Evolutionary conservation across 2,113 vertebrate genomes (phyloP), one percentile per base, ranked within the genome.

Genomic region (Triplophysa dalaica): DNA sequence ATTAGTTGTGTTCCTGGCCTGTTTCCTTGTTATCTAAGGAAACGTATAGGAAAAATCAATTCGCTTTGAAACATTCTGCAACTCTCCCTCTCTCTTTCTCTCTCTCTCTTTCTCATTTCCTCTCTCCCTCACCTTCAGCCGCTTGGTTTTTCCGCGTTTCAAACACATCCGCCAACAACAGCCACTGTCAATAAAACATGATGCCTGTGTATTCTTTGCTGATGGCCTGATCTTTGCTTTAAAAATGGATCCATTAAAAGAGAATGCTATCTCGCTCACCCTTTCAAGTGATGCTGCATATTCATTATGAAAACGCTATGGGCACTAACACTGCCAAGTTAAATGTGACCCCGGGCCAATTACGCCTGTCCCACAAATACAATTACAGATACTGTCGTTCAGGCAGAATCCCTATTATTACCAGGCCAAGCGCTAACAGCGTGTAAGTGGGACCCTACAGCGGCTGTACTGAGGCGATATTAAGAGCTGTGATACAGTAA

Each of bases 201-300:
- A 83, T 79, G 82, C 70, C 38, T 75, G 69, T 78, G 68, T 63
- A 79, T 80, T 85, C 67, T 76, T 62, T 45, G 60, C 69, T 85
- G 81, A 79, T 80, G 75, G 58, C 52, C 52, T 76, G 70, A 82
- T 77, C 77, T 82, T 85, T 82, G 73, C 61, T 75, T 77, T 70
- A 61, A 75, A 81, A 81, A 80, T 73, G 58, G 54, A 79, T 56
- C 66, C 82, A 85, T 85, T 85, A 85, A 83, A 29, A 62, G 62
- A 70, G 70, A 82, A 72, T 48, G 50, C 72, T 60, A 70, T 75
- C 81, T 78, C 75, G 38, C 24, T 70, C 78, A 68, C 45, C 19
- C 82, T 78, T 26, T 82, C 56, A 13, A 81, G 70, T 75, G 65
- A 63, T 70, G 81, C 52, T 81, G 74, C 81, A 81, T 75, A 77